Base-by-base conservation (phyloP, 1,140 invertebrate genomes). In the Sitophilus oryzae region DNA sequence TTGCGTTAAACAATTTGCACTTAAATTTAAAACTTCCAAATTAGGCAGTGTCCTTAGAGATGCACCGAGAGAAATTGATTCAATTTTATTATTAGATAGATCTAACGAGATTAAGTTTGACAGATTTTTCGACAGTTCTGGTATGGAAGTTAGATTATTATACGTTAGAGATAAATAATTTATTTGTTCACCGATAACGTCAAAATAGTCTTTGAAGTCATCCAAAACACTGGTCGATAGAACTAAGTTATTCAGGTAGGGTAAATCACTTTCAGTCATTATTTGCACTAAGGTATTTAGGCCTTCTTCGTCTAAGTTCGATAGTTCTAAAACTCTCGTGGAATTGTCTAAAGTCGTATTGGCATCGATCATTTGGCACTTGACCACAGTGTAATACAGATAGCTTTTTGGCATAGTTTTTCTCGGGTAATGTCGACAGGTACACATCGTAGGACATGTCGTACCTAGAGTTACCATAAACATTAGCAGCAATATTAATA, bases 1-100 rank as follows among this genome's bases (percentile, higher is more conserved):
- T n/a, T 67, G 67, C 11, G 65, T 52, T 15, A 84, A 75, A 25
- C 61, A 58, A 63, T 85, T 85, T 10, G 69, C 63, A 52, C 77
- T 74, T 40, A 84, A 64, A 58, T 77, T 73, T n/a, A 84, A 59
- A 36, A 71, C 69, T 59, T 75, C 66, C 34, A 82, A 64, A 47
- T 63, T 65, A 38, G 62, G 66, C 57, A 67, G 64, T 47, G 64
- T 71, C 61, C 60, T 62, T 52, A 75, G 71, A 3, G 59, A 52
- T 4, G 60, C 52, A 34, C n/a, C 25, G 18, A 50, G 58, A 6
- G 58, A 23, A 4, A 64, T 51, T 19, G 42, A 15, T n/a, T 34
- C 51, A 3, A 67, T 11, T 44, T 54, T 18, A 43, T 80, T 80
- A 53, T 66, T 50, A 0, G 83, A 85, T 54, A 86, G 62, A 69